These are phyloP conservation scores for Bhutanitis thaidina DNA, from an alignment of 2,888 invertebrate genomes.

Conservation along the genomic window DNA sequence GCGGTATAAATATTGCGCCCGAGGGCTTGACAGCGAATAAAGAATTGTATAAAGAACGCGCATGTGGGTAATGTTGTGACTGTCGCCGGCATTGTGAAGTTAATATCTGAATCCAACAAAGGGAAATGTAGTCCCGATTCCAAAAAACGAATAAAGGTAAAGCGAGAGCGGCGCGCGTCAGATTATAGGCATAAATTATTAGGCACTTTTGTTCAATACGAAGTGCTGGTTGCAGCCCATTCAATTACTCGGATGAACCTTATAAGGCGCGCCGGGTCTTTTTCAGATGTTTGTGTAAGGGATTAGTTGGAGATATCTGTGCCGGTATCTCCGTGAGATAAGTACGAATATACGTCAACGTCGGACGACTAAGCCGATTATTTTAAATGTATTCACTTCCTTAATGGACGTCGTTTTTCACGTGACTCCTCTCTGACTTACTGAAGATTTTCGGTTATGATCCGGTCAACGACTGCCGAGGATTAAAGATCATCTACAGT, in stretches of 20 bases:
- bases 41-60: constrained; percentile 53
- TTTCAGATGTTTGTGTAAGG: constrained; percentile 77
- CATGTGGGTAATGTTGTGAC: constrained; percentile 67
- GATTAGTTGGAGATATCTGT: constrained; percentile 77
- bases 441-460: constrained; percentile 77
- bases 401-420: constrained; percentile 79
- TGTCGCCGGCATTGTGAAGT: constrained; percentile 58
- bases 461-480: constrained; percentile 74
- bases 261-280: constrained; percentile 75
- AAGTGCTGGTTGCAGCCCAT: constrained; percentile 63
- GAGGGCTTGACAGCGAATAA: constrained; percentile 50
- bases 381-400: constrained; percentile 81
- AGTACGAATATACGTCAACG: constrained; percentile 80
- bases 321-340: constrained; percentile 78
- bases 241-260: constrained; percentile 69
- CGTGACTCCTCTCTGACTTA: constrained; percentile 63
- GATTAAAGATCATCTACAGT: constrained; percentile 48
- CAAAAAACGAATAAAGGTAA: constrained; percentile 60
- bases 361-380: constrained; percentile 79
- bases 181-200: constrained; percentile 80
- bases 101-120: constrained; percentile 68
- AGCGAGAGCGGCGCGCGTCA: constrained; percentile 60
- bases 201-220: constrained; percentile 75
- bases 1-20: constrained; percentile 44
- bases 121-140: constrained; percentile 54